Evolutionary conservation across 2,113 vertebrate species (phyloP).

Genomic region (Brachypodius melanocephalos): DNA sequence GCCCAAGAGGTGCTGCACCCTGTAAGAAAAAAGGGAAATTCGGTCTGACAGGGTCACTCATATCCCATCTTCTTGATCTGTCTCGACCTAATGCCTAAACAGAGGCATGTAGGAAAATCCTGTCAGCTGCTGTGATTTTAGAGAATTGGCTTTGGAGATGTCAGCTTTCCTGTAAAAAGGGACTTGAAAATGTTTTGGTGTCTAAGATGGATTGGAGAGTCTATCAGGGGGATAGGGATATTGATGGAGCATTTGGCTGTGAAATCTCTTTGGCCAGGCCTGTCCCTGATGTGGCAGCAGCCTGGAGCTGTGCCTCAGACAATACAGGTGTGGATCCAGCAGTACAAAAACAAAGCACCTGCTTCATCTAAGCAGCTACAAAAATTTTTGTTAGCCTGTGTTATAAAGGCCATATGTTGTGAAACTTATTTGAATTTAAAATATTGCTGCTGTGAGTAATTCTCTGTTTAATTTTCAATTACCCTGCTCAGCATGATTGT

Average conservation of each 20-base stretch:
- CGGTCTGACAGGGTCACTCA: background rate
- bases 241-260: background rate
- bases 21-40: background rate
- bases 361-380: background rate
- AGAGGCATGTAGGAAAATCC: background rate
- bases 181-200: background rate
- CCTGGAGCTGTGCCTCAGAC: background rate
- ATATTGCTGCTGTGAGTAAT: background rate
- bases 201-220: background rate
- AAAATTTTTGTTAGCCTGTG: background rate
- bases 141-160: background rate
- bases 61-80: background rate
- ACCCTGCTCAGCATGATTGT: background rate
- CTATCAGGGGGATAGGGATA: background rate
- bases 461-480: slow-evolving; percentile 26
- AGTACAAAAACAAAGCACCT: background rate
- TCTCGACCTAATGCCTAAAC: background rate
- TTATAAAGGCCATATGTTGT: background rate
- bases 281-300: background rate
- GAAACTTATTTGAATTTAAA: slow-evolving; percentile 25
- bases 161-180: background rate
- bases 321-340: background rate
- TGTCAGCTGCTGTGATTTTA: background rate
- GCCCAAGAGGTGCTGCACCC: background rate
- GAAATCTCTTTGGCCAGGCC: background rate